Evolutionary conservation across 1,140 invertebrate genomes (phyloP).

Genomic region (Tigriopus japonicus): DNA sequence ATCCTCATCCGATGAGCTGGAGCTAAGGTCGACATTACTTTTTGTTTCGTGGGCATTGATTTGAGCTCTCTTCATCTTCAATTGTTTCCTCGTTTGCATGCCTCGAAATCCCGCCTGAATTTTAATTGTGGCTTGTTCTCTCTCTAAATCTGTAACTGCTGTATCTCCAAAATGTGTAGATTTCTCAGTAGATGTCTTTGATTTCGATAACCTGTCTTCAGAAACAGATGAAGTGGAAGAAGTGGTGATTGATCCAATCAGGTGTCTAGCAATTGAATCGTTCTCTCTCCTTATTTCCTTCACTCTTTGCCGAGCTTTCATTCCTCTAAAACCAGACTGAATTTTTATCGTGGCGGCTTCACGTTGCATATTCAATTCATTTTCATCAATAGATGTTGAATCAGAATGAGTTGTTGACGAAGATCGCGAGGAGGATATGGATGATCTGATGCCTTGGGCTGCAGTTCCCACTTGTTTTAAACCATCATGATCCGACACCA

Average conservation of each 20-base stretch:
- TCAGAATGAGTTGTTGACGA: neutral
- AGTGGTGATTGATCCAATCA: slow-evolving; percentile 37
- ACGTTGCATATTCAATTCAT: neutral
- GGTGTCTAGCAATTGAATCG: slow-evolving; percentile 30
- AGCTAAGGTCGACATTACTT: no score
- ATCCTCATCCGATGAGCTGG: no score
- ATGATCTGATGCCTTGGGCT: slow-evolving; percentile 14
- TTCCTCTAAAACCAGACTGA: slow-evolving; percentile 31
- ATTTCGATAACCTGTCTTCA: slow-evolving; percentile 38
- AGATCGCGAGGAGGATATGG: neutral
- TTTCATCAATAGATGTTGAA: neutral
- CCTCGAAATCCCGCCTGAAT: slow-evolving; percentile 43
- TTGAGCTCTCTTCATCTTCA: neutral
- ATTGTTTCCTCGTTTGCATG: slow-evolving; percentile 21
- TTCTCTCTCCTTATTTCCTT: slow-evolving; percentile 16
- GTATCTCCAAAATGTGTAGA: neutral
- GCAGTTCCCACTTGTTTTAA: slow-evolving; percentile 19
- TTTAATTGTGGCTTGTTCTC: slow-evolving; percentile 33
- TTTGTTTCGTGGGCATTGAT: no score
- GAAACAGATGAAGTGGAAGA: slow-evolving; percentile 45
- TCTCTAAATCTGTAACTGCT: neutral
- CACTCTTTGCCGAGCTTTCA: slow-evolving; percentile 30
- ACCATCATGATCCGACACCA: slow-evolving; percentile 29
- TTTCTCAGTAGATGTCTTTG: slow-evolving; percentile 25
- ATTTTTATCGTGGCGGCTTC: neutral